Evolutionary conservation across 2,797 vertebrate genomes (phyloP), one percentile per base, ranked within the genome.

Genomic region (Scleropages formosus): DNA sequence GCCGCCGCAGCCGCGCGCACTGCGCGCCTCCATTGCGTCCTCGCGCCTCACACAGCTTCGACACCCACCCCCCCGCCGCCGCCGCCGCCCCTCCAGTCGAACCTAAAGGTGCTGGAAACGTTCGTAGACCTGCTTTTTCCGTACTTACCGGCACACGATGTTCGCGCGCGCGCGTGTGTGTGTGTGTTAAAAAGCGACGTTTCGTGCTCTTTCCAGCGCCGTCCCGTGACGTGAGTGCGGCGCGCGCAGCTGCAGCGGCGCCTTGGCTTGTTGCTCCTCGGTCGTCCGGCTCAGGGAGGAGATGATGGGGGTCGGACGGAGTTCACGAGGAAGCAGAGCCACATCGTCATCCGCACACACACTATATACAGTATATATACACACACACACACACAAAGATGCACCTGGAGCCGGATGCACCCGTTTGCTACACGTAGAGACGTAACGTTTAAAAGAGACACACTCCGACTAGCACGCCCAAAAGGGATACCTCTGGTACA

Each of bases 251-350:
- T 70, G 13, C 60, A 76, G 75, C n/a, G n/a, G n/a, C n/a, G n/a
- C n/a, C n/a, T n/a, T n/a, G n/a, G n/a, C 75, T 64, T 71, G 75
- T 63, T 56, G 69, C 75, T 77, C 31, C 75, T 18, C 68, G 64
- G 20, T n/a, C 47, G 46, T 71, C 61, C 69, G 27, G 61, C 27
- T 18, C 44, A 47, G 59, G 61, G 20, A 73, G 39, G 61, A 64
- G 75, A 65, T 16, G 49, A 31, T 6, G 31, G 51, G 20, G 76
- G 72, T 78, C 72, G 56, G 18, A 46, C 13, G 24, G 56, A 27
- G 26, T 60, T 74, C 77, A 69, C 69, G 62, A 78, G 76, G 64
- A 74, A 73, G 56, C 46, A 49, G 51, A 59, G 58, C 67, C n/a
- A n/a, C n/a, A n/a, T n/a, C n/a, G n/a, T n/a, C n/a, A n/a, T n/a